Base-by-base conservation (phyloP, 2,888 invertebrate species). In the Saturnia japonica region DNA sequence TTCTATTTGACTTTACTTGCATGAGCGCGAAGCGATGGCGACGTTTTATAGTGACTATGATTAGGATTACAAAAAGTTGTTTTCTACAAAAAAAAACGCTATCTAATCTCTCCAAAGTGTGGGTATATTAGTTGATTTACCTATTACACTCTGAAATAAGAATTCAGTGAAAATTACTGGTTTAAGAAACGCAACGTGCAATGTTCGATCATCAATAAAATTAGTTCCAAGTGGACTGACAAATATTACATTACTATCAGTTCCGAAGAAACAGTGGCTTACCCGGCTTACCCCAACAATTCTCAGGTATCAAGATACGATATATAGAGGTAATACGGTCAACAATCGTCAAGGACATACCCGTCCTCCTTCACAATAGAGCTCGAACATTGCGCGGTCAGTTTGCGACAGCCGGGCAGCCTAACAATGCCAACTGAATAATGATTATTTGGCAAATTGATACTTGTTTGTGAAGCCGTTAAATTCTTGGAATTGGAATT, bases 401-500 rank as follows among this genome's bases (percentile, higher is more conserved):
- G 51, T 51, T 51, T 9, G 51, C 51, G 51, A 51, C 51, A 51
- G 8, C 9, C 51, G n/a, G 51, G n/a, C 51, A 51, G 8, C 9
- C 51, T 51, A 51, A 51, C n/a, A 19, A 51, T 51, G n/a, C 51
- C n/a, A 19, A 51, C 51, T n/a, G 51, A 51, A 51, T 51, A 51
- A 51, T 51, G 51, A 51, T 51, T 51, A 51, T n/a, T 51, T n/a
- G n/a, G 51, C n/a, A 51, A 51, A 51, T 51, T 51, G 51, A 51
- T n/a, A 51, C 51, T 51, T 51, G 51, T 51, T 51, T 51, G 19
- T n/a, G n/a, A 51, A 51, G 47, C 51, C 8, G 34, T 25, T 25
- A 4, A 51, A 51, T 19, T 19, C 34, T 51, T 28, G 16, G 19
- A 64, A 28, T 14, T 19, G n/a, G n/a, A n/a, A 51, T 51, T 51